Evolutionary conservation across 2,797 vertebrate genomes (phyloP), one percentile per base, ranked within the genome.

Genomic region (Lepidocolaptes lacrymiger): DNA sequence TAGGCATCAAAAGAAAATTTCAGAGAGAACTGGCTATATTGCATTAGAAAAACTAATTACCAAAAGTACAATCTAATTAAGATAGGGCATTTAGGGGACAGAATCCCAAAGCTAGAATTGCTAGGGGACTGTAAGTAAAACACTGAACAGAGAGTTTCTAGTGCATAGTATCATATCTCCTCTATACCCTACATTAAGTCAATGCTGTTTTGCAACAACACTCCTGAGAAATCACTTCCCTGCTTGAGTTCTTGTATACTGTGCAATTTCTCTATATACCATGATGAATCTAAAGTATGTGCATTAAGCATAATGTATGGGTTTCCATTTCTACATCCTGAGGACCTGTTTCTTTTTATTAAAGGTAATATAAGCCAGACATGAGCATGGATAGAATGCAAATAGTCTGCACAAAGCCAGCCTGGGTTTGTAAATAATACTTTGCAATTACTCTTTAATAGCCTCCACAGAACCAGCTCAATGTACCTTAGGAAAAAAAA

Each of bases 1-100:
- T 69, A 75, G 77, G 61, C 73, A 84, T 75, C 30, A 58, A 72
- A 78, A 80, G 55, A 93, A 90, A 72, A 91, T 58, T 89, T 97
- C 76, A 71, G 88, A 85, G n/a, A 83, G 48, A 54, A 64, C 88
- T 73, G 37, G 48, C 41, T 92, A 23, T 71, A 93, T 69, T 93
- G 79, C 85, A 68, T 91, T 89, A 94, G 61, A 32, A 95, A 92
- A 96, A 86, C 91, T 95, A 97, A 97, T 97, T 96, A 97, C 69
- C 51, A 91, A 56, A 94, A 88, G 81, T 66, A 92, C 73, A 91
- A 89, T 84, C 95, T 94, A 93, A 97, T 97, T 97, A 96, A 87
- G 51, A 56, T 6, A 91, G 62, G 82, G 27, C 76, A 93, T 88
- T 93, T 77, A 86, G 69, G 89, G 48, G 77, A 89, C 67, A 89